A percentile compares a stretch with the other conserved stretches of the same genome.
Evolutionary conservation across 1,140 invertebrate species (phyloP).

Genomic region (Lepidurus apus): DNA sequence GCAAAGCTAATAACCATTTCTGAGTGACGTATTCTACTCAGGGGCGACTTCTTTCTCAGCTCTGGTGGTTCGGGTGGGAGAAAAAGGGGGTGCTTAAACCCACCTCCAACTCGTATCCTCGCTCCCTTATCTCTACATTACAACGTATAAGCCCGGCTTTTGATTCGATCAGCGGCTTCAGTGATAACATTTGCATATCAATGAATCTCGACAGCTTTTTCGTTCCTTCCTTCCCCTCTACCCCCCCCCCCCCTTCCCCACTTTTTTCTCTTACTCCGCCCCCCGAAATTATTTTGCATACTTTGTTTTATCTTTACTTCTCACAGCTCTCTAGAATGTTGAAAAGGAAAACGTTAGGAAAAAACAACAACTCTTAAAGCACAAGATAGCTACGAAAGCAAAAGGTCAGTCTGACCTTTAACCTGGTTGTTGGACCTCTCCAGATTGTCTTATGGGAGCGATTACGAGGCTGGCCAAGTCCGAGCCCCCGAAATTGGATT

Average conservation of each 20-base stretch:
- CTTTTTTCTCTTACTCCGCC: conserved; percentile 18
- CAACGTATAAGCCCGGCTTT: conserved; percentile 14
- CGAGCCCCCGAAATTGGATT: conserved; percentile 12
- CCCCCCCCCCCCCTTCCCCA: too few species aligned
- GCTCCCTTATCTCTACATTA: conserved; percentile 17
- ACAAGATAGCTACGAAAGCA: background rate
- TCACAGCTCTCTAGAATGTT: background rate
- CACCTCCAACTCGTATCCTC: background rate
- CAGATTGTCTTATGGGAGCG: conserved; percentile 21
- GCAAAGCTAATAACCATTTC: background rate
- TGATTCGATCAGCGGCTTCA: conserved; percentile 12
- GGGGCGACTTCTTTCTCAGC: background rate
- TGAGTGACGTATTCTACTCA: background rate
- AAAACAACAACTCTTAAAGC: background rate
- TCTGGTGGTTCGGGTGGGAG: background rate
- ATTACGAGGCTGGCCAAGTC: conserved; percentile 18
- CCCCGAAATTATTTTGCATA: background rate
- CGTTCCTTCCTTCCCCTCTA: background rate
- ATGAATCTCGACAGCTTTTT: background rate
- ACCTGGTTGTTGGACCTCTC: conserved; percentile 13
- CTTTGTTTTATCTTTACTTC: background rate
- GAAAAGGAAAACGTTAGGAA: background rate
- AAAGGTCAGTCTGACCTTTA: conserved; percentile 9
- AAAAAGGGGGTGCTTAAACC: background rate
- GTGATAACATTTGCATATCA: conserved; percentile 22